Evolutionary conservation across 2,797 vertebrate species (phyloP), one percentile per base, ranked within the genome.

Genomic region (Bucorvus abyssinicus): DNA sequence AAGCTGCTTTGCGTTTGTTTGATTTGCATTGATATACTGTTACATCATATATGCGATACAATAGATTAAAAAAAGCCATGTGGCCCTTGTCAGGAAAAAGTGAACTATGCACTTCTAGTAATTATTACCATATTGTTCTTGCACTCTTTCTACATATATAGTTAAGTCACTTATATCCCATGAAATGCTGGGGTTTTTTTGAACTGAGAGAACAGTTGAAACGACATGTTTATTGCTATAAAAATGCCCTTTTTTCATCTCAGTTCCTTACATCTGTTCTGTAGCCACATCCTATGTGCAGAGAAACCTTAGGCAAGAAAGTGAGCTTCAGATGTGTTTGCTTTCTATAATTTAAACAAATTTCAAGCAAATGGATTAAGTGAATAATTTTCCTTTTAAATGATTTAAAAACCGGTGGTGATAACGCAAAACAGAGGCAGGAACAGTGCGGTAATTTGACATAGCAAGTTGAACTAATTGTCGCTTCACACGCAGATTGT

Each of bases 11-110:
- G 82, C 2, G 0, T 96, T 95, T 95, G 71, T 83, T 93, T 95
- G 87, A 91, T 94, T 96, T 95, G 82, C 89, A 82, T 84, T 94
- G 91, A 83, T 87, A 92, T 93, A 95, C 64, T 91, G 91, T 97
- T 97, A 97, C 76, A 95, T 97, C 96, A 97, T 96, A 95, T 76
- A 96, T 83, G 90, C 97, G 95, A 95, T 96, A 97, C 88, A 97
- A 95, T 94, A 96, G 97, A 97, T 97, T 97, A 83, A 83, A 95
- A 94, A 94, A 93, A 89, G 45, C 94, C 97, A 97, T 97, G 97
- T 97, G 97, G 95, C 86, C 96, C 96, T 97, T 95, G 92, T 97
- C 96, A 97, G 94, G 87, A 96, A 96, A 96, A 85, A 77, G 95
- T 87, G 95, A 97, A 97, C 96, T 96, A 94, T 94, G 95, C 70